These are phyloP conservation scores for Scaptomyza reducta DNA, from an alignment of 2,888 invertebrate genomes.

Conservation along the genomic window DNA sequence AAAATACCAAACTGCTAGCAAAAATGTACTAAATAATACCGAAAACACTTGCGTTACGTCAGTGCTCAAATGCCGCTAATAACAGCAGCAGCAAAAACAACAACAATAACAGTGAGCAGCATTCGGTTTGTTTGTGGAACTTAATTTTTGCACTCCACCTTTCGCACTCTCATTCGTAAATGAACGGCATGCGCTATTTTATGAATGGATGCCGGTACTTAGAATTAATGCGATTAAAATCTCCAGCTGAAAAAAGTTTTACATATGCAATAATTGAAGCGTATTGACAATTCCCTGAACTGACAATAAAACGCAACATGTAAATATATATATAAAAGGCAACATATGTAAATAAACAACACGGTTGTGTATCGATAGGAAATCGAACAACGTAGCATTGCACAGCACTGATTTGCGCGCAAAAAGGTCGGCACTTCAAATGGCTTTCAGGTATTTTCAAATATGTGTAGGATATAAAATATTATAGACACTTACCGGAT, in stretches of 20 bases:
- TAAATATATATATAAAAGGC: constrained; percentile 13
- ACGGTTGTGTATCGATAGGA: constrained; percentile 13
- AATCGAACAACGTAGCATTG: constrained; percentile 33
- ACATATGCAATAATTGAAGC: constrained; percentile 21
- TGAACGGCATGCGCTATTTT: constrained; percentile 50
- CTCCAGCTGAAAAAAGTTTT: constrained; percentile 35
- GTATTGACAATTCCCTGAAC: neutral
- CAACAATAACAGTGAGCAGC: constrained; percentile 39
- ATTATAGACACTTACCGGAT: constrained; percentile 85
- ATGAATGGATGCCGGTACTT: constrained; percentile 64
- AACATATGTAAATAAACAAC: constrained; percentile 9
- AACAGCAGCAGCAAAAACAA: constrained; percentile 43
- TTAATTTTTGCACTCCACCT: constrained; percentile 34
- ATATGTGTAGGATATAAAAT: neutral
- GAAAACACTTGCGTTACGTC: constrained; percentile 56
- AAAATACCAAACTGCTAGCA: constrained; percentile 41
- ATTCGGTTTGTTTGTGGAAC: constrained; percentile 72
- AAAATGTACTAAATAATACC: constrained; percentile 58
- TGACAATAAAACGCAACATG: neutral
- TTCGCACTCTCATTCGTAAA: constrained; percentile 48
- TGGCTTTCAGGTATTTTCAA: constrained; percentile 38
- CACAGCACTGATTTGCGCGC: constrained; percentile 47
- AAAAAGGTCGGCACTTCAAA: constrained; percentile 18
- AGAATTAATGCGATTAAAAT: constrained; percentile 32
- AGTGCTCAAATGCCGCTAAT: constrained; percentile 49